Evolutionary conservation across 1,140 invertebrate species (phyloP).

Genomic region (Scaptomyza graminum): DNA sequence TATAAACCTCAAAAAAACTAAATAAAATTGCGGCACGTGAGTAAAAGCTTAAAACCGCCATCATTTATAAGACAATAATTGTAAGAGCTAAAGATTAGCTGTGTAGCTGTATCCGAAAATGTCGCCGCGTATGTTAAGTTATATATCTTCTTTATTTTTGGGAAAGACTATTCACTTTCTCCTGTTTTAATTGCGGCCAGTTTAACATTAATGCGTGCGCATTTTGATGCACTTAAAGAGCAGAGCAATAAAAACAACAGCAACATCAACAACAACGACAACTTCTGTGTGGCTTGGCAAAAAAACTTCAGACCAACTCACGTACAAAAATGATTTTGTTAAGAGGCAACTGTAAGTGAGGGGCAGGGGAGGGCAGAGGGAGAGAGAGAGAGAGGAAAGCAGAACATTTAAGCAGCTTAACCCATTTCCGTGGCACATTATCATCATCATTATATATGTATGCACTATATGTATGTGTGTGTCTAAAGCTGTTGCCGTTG

Average conservation of each 20-base stretch:
- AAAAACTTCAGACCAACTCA: constrained; percentile 48
- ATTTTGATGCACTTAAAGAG: constrained; percentile 65
- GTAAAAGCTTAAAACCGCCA: constrained; percentile 60
- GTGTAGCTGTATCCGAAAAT: constrained; percentile 7
- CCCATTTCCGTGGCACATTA: constrained; percentile 79
- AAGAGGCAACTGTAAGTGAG: constrained; percentile 15
- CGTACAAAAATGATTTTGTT: constrained; percentile 57
- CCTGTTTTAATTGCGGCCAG: constrained; percentile 75
- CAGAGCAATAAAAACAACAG: constrained; percentile 3
- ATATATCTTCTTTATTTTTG: constrained; percentile 36
- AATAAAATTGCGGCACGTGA: constrained; percentile 72
- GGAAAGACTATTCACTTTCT: constrained; percentile 65
- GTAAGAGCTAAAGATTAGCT: constrained; percentile 27
- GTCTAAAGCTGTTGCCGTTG: constrained; percentile 27
- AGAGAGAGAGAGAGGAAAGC: not conserved
- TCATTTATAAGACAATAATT: constrained; percentile 13
- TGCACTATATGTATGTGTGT: constrained; percentile 6
- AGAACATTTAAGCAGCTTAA: constrained; percentile 79
- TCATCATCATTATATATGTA: constrained; percentile 55
- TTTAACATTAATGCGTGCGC: constrained; percentile 68
- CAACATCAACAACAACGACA: constrained; percentile 4
- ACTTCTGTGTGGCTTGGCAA: constrained; percentile 34
- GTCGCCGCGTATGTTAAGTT: constrained; percentile 45
- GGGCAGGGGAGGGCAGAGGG: not conserved
- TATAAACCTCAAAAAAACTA: constrained; percentile 58